Conservation (phyloP, 2,113 vertebrate genomes). For the Microcebus tavaratra region DNA sequence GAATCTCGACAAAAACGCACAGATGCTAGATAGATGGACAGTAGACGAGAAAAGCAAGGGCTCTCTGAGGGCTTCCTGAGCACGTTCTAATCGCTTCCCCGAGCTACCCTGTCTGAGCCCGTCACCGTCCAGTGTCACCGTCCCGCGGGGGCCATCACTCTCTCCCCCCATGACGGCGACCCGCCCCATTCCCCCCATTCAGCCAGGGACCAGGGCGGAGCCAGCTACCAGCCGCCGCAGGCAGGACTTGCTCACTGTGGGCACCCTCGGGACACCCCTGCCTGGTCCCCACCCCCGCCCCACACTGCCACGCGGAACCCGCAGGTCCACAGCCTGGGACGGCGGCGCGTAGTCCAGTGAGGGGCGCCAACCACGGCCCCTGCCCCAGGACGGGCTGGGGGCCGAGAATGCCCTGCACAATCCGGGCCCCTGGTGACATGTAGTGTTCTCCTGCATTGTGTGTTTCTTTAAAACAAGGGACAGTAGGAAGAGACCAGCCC, state of each 20-base stretch:
- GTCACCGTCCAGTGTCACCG: rapidly evolving
- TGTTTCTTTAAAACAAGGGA: not conserved
- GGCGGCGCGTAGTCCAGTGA: not conserved
- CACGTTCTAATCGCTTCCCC: not conserved
- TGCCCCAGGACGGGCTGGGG: too few relatives aligned
- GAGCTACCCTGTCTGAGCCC: rapidly evolving
- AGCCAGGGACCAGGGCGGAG: not conserved
- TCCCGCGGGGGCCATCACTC: rapidly evolving
- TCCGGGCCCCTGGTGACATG: not conserved
- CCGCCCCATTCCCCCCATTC: not conserved
- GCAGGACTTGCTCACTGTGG: rapidly evolving
- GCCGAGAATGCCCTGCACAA: rapidly evolving
- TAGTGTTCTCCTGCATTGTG: rapidly evolving
- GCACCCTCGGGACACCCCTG: not conserved
- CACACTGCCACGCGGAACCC: rapidly evolving
- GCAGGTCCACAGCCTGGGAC: not conserved
- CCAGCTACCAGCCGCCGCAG: not conserved
- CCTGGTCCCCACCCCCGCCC: not conserved
- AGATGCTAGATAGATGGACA: not conserved
- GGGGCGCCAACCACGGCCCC: too few relatives aligned
- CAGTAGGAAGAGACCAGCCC: not conserved
- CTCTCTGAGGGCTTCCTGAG: not conserved
- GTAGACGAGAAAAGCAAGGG: not conserved
- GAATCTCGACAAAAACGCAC: not conserved
- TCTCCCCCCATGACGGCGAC: not conserved